Evolutionary conservation across 2,797 vertebrate species (phyloP).

Genomic region (Pogoniulus pusillus): DNA sequence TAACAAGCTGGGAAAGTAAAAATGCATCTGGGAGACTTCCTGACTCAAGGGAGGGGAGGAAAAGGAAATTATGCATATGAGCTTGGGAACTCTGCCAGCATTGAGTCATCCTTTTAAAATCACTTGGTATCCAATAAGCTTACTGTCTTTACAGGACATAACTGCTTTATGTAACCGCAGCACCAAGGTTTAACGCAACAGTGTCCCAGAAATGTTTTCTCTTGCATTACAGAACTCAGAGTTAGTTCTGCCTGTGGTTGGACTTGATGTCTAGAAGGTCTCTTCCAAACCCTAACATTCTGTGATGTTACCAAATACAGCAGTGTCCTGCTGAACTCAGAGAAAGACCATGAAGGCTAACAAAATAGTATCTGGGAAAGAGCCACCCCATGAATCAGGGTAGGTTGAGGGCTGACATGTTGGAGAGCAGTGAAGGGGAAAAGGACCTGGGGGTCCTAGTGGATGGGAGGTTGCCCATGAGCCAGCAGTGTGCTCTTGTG

Average conservation of each 20-base stretch:
- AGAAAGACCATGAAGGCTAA: neutral
- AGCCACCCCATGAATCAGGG: no score
- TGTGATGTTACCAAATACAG: no score
- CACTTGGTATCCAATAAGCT: conserved; percentile 60
- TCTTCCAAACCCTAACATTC: no score
- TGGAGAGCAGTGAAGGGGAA: no score
- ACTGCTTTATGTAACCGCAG: conserved; percentile 42
- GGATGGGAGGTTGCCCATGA: no score
- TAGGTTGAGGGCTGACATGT: no score
- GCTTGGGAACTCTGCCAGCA: conserved; percentile 65
- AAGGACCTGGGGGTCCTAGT: no score
- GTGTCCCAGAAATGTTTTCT: neutral
- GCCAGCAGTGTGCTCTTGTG: no score
- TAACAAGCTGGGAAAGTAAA: conserved; percentile 67
- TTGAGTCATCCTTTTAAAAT: conserved; percentile 77
- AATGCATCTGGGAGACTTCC: conserved; percentile 74
- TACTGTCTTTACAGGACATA: conserved; percentile 30
- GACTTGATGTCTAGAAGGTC: no score
- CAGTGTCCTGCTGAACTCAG: neutral
- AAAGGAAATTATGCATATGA: conserved; percentile 78
- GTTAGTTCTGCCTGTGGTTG: neutral
- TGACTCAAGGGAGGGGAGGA: conserved; percentile 75
- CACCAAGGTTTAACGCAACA: neutral
- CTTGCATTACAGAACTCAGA: neutral
- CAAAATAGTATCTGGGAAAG: no score